Percentiles rank a stretch among this genome's conserved stretches.
phyloP scores from a whole-genome alignment of 2,888 invertebrate species.

The Thecophora atra region DNA sequence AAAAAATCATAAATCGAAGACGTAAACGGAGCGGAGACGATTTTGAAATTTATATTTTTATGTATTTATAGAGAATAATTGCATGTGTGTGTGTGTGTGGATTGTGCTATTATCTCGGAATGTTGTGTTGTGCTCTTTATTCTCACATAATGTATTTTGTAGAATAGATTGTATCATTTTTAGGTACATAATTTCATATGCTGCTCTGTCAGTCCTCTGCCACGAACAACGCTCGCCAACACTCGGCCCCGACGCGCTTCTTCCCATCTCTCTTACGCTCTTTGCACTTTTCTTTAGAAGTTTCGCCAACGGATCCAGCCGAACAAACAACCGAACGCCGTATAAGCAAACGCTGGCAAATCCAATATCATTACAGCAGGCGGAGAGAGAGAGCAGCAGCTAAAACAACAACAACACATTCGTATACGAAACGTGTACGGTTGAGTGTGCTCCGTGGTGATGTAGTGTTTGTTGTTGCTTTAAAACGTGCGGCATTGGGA shows the following conservation, averaged over 20 bases:
- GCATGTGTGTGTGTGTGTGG: conserved; percentile 13
- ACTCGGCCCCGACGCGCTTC: not conserved
- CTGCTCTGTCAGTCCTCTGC: not conserved
- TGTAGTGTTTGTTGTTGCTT: conserved; percentile 5
- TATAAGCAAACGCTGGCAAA: too few species aligned
- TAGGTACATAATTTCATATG: not conserved
- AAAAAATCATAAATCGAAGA: too few species aligned
- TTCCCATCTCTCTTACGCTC: not conserved
- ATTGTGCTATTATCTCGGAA: not conserved
- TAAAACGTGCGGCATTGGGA: conserved; percentile 16
- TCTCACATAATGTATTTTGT: conserved; percentile 6
- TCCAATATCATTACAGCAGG: conserved; percentile 3
- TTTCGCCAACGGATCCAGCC: conserved; percentile 10
- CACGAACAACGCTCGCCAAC: not conserved
- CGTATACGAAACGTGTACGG: not conserved
- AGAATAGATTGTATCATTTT: not conserved
- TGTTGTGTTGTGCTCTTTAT: conserved; percentile 22
- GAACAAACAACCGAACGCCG: not conserved
- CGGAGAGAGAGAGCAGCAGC: not conserved
- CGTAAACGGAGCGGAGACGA: too few species aligned
- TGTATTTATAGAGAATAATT: too few species aligned
- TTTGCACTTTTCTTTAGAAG: conserved; percentile 7
- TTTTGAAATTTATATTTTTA: too few species aligned
- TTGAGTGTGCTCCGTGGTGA: not conserved
- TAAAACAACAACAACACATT: conserved; percentile 17